phyloP scores from a whole-genome alignment of 1,140 invertebrate genomes.

The Cataglyphis hispanica region DNA sequence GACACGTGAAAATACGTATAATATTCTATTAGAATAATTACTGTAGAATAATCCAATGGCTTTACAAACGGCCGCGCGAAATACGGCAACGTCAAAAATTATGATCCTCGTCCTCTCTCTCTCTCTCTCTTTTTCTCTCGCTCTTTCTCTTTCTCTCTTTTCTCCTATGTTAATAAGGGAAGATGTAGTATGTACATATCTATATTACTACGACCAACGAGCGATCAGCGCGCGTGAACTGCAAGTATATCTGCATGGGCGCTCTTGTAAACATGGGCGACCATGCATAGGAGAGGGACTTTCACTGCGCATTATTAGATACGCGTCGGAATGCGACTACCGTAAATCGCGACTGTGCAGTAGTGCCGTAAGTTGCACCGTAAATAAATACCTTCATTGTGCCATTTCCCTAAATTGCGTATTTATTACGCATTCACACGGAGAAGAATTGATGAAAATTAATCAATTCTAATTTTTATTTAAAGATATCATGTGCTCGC shows the following conservation, averaged over 20 bases:
- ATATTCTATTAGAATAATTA: constrained; percentile 61
- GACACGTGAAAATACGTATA: constrained; percentile 32
- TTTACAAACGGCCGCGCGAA: constrained; percentile 36
- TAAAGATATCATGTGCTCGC: background rate
- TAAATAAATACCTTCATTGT: constrained; percentile 36
- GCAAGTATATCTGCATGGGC: constrained; percentile 70
- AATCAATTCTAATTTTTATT: constrained; percentile 23
- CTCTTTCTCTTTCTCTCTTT: too few species aligned
- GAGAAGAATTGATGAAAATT: background rate
- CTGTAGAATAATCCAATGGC: constrained; percentile 49
- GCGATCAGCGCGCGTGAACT: constrained; percentile 60
- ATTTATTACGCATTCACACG: background rate
- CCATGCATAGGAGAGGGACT: constrained; percentile 81
- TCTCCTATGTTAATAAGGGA: constrained; percentile 49
- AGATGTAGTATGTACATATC: background rate
- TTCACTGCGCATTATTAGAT: constrained; percentile 86
- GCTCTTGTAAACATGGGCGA: constrained; percentile 80
- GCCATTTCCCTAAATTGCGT: constrained; percentile 43
- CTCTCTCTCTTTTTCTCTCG: background rate
- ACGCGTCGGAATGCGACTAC: constrained; percentile 85
- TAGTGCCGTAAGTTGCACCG: constrained; percentile 63
- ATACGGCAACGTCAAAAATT: constrained; percentile 55
- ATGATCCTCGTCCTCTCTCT: background rate
- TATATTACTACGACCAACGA: constrained; percentile 22
- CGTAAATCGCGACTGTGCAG: constrained; percentile 74